Evolutionary conservation across 2,888 invertebrate species (phyloP).

Genomic region (Heteropelma amictum): DNA sequence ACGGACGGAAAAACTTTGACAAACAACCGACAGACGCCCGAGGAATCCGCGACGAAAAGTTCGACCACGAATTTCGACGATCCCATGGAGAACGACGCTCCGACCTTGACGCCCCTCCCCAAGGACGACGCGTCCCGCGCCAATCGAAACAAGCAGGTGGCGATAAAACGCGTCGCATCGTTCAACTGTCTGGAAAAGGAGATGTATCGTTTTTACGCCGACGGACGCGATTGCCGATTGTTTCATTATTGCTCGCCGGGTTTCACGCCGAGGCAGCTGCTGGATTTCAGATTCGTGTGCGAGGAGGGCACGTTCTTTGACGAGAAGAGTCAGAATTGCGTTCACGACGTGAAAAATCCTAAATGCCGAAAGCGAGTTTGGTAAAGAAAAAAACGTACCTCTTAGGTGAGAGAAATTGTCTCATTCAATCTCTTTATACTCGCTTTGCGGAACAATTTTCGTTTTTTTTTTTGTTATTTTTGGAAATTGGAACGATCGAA

Average conservation of each 20-base stretch:
- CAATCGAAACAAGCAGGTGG: no score
- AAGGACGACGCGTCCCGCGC: no score
- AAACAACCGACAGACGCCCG: background rate
- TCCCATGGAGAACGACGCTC: background rate
- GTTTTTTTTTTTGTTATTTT: no score
- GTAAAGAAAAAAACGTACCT: conserved; percentile 56
- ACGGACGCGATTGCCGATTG: conserved; percentile 80
- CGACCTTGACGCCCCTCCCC: conserved; percentile 40
- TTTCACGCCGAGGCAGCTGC: conserved; percentile 79
- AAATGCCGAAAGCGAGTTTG: conserved; percentile 70
- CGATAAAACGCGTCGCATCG: conserved; percentile 66
- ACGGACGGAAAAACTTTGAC: background rate
- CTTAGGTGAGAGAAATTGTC: background rate
- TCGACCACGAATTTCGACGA: conserved; percentile 9
- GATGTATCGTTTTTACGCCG: conserved; percentile 81
- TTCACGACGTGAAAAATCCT: conserved; percentile 66
- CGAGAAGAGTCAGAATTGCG: conserved; percentile 79
- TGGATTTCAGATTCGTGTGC: conserved; percentile 82
- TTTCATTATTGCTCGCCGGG: conserved; percentile 83
- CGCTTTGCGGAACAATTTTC: background rate
- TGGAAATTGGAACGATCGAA: background rate
- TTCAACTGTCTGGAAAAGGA: conserved; percentile 81
- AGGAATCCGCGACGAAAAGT: conserved; percentile 30
- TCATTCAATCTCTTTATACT: background rate
- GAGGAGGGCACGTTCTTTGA: conserved; percentile 81